These are phyloP conservation scores for Leptinotarsa defecta DNA, from an alignment of 1,140 invertebrate genomes.

Conservation along the genomic window DNA sequence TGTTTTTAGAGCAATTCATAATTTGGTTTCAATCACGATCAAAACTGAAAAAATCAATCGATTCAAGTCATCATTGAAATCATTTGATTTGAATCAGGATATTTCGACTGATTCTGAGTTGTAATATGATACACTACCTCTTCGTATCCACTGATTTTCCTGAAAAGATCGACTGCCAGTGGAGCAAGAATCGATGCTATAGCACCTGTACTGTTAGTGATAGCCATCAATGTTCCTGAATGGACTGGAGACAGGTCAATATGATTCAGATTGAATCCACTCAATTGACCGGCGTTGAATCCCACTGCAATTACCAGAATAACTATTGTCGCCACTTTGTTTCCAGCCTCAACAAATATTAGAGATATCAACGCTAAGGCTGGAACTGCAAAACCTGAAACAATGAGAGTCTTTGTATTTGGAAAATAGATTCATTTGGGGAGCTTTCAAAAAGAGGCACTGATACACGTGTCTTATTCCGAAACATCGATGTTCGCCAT, in stretches of 20 bases:
- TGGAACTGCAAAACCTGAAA: conserved; percentile 61
- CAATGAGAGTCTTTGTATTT: not conserved
- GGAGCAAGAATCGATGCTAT: conserved; percentile 55
- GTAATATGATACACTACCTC: conserved; percentile 6
- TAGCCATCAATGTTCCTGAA: conserved; percentile 72
- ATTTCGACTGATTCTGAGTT: too few relatives aligned
- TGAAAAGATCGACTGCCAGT: conserved; percentile 35
- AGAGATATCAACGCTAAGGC: conserved; percentile 65
- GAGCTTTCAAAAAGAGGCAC: too few relatives aligned
- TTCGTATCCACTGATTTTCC: conserved; percentile 11
- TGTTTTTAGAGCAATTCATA: too few relatives aligned
- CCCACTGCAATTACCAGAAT: conserved; percentile 71
- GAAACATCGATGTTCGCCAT: too few relatives aligned
- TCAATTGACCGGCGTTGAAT: conserved; percentile 72
- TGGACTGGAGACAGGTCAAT: conserved; percentile 72
- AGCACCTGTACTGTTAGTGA: conserved; percentile 77
- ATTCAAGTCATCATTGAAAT: too few relatives aligned
- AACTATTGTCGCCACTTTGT: conserved; percentile 60
- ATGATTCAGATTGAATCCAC: conserved; percentile 70
- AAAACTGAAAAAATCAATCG: too few relatives aligned
- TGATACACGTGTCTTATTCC: too few relatives aligned
- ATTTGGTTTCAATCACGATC: too few relatives aligned
- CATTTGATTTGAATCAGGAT: too few relatives aligned
- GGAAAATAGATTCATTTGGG: too few relatives aligned
- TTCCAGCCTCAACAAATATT: conserved; percentile 59